A percentile compares a stretch with the other conserved stretches of the same genome.
Conservation (phyloP, 2,888 invertebrate genomes). For the Chymomyza amoena region DNA sequence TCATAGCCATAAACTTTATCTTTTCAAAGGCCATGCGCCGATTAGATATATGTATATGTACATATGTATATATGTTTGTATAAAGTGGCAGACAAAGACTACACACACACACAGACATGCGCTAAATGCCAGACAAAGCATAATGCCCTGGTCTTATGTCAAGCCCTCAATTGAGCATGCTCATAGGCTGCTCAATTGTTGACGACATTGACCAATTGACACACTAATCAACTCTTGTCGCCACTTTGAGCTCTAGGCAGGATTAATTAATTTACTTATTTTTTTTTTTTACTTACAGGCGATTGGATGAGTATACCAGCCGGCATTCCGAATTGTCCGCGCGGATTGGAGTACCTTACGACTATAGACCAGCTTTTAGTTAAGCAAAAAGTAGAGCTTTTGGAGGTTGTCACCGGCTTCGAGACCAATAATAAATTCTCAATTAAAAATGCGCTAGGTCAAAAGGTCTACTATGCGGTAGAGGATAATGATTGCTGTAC, state of each 20-base stretch:
- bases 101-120: not conserved
- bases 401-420: conserved; percentile 88
- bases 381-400: conserved; percentile 88
- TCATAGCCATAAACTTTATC: conserved; percentile 43
- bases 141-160: conserved; percentile 32
- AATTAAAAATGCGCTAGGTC: conserved; percentile 87
- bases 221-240: conserved; percentile 22
- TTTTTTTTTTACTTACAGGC: conserved; percentile 79
- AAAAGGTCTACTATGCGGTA: conserved; percentile 88
- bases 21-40: conserved; percentile 22
- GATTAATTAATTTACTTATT: not conserved
- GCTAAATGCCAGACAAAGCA: conserved; percentile 32
- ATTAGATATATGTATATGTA: conserved; percentile 47
- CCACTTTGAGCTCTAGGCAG: not conserved
- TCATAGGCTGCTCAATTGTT: not conserved
- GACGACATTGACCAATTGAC: conserved; percentile 66
- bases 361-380: conserved; percentile 90
- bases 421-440: conserved; percentile 94
- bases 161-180: conserved; percentile 47
- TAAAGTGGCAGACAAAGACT: no score
- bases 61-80: not conserved
- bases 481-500: conserved; percentile 93
- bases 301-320: conserved; percentile 91
- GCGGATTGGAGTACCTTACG: conserved; percentile 94
- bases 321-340: conserved; percentile 87